Conservation (phyloP, 2,888 invertebrate species). For the Phyto melanocephala region DNA sequence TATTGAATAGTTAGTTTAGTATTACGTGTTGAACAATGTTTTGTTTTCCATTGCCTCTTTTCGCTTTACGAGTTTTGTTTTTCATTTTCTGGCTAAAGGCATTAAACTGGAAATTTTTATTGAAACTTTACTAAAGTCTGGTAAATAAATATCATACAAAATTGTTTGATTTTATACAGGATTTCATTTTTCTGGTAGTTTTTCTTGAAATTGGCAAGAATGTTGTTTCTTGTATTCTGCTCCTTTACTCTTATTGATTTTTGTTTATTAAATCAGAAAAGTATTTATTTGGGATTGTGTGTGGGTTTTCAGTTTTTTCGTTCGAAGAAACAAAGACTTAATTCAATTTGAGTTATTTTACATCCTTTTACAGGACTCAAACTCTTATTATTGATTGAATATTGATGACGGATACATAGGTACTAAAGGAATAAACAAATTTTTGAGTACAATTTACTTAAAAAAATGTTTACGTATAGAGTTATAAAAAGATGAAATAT, state of each 20-base stretch:
- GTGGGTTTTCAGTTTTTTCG: background rate
- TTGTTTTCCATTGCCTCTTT: conserved; percentile 9
- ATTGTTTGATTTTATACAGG: conserved; percentile 42
- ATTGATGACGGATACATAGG: background rate
- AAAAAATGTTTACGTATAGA: too few species aligned
- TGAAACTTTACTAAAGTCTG: conserved; percentile 40
- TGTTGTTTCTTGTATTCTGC: background rate
- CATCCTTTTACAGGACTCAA: background rate
- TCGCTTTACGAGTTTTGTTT: background rate
- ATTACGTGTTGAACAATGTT: conserved; percentile 47
- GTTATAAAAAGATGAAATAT: too few species aligned
- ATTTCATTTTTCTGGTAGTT: conserved; percentile 8
- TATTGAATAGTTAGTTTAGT: conserved; percentile 22
- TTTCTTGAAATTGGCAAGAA: conserved; percentile 16
- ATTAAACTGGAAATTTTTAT: conserved; percentile 58
- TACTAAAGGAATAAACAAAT: background rate
- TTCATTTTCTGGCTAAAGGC: conserved; percentile 35
- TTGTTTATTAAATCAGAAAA: conserved; percentile 41
- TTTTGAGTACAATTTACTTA: too few species aligned
- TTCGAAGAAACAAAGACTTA: background rate
- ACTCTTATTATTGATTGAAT: background rate
- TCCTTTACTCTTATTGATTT: conserved; percentile 32
- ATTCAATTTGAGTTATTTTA: conserved; percentile 24
- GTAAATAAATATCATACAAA: conserved; percentile 49
- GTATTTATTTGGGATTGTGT: background rate